These are phyloP conservation scores for Limnephilus marmoratus DNA, from an alignment of 2,888 invertebrate species.

Conservation along the genomic window DNA sequence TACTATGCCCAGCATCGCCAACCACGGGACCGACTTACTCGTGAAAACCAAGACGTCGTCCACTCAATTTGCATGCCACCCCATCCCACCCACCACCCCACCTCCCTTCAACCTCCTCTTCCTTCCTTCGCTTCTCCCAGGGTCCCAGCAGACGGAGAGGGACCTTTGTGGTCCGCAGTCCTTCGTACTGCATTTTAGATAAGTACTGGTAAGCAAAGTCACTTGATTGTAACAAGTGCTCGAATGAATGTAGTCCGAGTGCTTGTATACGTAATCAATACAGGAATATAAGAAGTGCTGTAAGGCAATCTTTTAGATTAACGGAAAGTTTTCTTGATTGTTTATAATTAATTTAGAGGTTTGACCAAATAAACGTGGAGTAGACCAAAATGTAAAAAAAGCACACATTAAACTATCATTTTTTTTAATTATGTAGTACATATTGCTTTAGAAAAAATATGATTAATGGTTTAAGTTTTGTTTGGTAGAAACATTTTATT, in stretches of 20 bases:
- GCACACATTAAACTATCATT: not conserved
- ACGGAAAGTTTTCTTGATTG: not conserved
- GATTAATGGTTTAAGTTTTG: too few species aligned
- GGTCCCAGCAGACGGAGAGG: constrained; percentile 35
- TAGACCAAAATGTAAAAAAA: not conserved
- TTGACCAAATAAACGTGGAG: not conserved
- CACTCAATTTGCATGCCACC: constrained; percentile 63
- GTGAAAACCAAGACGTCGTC: constrained; percentile 63
- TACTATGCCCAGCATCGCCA: constrained; percentile 48
- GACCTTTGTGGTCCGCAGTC: constrained; percentile 52
- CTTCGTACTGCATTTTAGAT: constrained; percentile 38
- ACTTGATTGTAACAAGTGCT: constrained; percentile 41
- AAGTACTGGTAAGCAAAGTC: constrained; percentile 35
- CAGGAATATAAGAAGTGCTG: not conserved
- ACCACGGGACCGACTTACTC: constrained; percentile 49
- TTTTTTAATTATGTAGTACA: too few species aligned
- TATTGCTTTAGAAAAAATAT: too few species aligned
- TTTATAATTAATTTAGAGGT: not conserved
- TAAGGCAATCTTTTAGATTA: not conserved
- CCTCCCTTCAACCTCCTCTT: not conserved
- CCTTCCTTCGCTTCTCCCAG: constrained; percentile 14
- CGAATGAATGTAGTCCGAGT: not conserved
- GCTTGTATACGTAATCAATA: not conserved
- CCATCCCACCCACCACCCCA: constrained; percentile 22
- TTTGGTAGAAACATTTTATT: too few species aligned